These are phyloP conservation scores for Meles meles DNA, from an alignment of 2,113 vertebrate genomes.

Conservation along the genomic window DNA sequence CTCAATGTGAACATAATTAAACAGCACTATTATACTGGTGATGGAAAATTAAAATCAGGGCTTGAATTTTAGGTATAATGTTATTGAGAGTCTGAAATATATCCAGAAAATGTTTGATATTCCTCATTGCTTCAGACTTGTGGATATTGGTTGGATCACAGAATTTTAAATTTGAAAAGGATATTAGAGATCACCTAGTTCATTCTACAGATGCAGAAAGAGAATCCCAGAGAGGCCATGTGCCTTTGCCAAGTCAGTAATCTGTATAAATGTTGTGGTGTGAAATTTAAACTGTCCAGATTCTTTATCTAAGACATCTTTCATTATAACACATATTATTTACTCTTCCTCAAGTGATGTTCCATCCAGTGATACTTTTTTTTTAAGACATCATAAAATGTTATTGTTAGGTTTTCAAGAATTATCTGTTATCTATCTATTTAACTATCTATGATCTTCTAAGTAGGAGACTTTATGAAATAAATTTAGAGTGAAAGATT, in stretches of 20 bases:
- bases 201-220: background rate
- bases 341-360: background rate
- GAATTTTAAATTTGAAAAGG: constrained; percentile 42
- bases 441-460: background rate
- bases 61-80: constrained; percentile 15
- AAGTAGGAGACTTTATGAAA: background rate
- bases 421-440: background rate
- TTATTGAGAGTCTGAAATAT: background rate
- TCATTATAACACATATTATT: background rate
- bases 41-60: background rate
- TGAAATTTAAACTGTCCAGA: background rate
- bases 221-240: background rate
- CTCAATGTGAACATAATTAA: background rate
- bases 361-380: background rate
- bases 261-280: background rate
- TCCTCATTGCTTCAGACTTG: background rate
- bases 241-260: background rate
- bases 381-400: constrained; percentile 32
- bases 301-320: background rate
- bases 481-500: background rate
- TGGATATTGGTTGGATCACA: background rate
- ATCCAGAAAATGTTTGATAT: background rate
- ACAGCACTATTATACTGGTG: background rate
- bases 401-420: background rate
- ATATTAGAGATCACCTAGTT: background rate